A percentile compares a stretch with the other conserved stretches of the same genome.
Conservation (phyloP, 2,113 vertebrate genomes). For the Tetraodon nigroviridis region DNA sequence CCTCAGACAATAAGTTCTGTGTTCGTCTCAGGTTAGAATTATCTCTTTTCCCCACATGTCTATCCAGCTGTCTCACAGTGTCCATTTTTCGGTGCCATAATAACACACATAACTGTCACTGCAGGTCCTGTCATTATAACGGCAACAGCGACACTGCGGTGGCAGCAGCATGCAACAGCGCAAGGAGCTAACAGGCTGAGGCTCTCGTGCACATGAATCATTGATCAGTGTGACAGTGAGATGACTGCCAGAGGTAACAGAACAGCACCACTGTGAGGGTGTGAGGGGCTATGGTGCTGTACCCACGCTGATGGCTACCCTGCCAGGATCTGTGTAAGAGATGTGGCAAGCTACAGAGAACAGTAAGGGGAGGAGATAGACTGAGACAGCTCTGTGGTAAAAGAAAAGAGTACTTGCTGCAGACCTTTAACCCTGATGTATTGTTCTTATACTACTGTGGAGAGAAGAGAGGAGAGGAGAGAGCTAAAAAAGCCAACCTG, state of each 20-base stretch:
- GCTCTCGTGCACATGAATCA: conserved; percentile 58
- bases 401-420: conserved; percentile 33
- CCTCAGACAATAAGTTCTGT: conserved; percentile 48
- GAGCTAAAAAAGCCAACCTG: conserved; percentile 6
- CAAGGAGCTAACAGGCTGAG: conserved; percentile 57
- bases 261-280: conserved; percentile 53
- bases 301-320: conserved; percentile 46
- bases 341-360: conserved; percentile 37
- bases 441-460: conserved; percentile 26
- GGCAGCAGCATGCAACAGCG: conserved; percentile 40
- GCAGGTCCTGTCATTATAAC: conserved; percentile 64
- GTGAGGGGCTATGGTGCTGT: conserved; percentile 42
- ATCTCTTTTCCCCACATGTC: conserved; percentile 19
- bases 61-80: conserved; percentile 37
- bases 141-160: conserved; percentile 22
- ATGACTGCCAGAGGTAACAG: conserved; percentile 69
- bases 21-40: conserved; percentile 44
- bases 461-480: conserved; percentile 17
- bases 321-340: conserved; percentile 32
- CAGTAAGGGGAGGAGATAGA: conserved; percentile 12
- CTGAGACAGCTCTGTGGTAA: conserved; percentile 30
- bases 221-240: conserved; percentile 71
- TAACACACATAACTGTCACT: conserved; percentile 19
- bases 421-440: not conserved
- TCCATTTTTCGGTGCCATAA: conserved; percentile 32